Conservation (phyloP, 2,113 vertebrate species). For the Crotalus horridus region DNA sequence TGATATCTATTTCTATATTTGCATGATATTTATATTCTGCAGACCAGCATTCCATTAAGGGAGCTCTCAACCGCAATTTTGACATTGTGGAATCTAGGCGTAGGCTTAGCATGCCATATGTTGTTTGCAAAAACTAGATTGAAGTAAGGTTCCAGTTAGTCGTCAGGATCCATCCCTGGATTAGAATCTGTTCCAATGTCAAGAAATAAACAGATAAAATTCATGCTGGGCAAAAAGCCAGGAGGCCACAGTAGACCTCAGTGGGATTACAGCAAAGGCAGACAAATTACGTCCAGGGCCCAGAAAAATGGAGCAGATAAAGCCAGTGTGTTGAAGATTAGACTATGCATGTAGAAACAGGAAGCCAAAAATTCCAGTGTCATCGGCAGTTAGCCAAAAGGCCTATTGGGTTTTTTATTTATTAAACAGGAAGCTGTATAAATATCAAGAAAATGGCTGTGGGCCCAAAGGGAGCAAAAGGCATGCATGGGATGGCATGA, state of each 20-base stretch:
- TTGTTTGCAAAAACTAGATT: not conserved
- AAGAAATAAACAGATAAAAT: constrained; percentile 13
- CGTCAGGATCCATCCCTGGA: not conserved
- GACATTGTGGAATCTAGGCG: not conserved
- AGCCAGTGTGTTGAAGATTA: not conserved
- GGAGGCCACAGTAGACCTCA: not conserved
- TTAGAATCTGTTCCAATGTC: not conserved
- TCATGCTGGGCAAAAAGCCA: not conserved
- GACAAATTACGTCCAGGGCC: not conserved
- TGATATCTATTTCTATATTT: too few species aligned
- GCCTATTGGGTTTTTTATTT: not conserved
- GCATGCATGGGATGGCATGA: not conserved
- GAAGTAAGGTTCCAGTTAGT: not conserved
- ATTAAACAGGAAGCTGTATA: not conserved
- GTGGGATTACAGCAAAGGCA: not conserved
- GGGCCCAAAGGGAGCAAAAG: not conserved
- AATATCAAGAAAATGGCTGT: not conserved
- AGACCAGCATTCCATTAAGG: not conserved
- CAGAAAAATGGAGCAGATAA: not conserved
- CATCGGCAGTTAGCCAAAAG: not conserved
- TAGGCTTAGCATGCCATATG: not conserved
- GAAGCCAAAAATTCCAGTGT: not conserved
- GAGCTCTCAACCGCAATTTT: not conserved
- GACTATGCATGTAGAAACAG: not conserved
- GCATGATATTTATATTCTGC: not conserved